A percentile compares a stretch with the other conserved stretches of the same genome.
These are phyloP conservation scores for Sinella curviseta DNA, from an alignment of 1,140 invertebrate species.

Conservation along the genomic window DNA sequence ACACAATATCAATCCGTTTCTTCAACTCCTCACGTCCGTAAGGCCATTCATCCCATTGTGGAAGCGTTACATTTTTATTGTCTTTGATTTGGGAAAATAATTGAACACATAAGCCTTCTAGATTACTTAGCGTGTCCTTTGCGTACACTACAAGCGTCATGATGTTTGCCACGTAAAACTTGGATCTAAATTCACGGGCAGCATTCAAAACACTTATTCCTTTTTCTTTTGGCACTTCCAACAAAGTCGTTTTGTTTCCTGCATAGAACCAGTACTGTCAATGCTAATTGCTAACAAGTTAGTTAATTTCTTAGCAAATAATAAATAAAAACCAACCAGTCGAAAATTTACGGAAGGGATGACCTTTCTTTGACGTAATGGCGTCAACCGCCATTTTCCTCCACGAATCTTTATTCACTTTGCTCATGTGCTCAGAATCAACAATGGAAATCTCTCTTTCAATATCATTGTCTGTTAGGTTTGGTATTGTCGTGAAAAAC, in stretches of 20 bases:
- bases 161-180: constrained; percentile 91
- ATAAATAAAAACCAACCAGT: constrained; percentile 66
- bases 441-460: constrained; percentile 92
- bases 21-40: constrained; percentile 70
- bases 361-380: constrained; percentile 69
- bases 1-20: constrained; percentile 72
- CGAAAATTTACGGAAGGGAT: constrained; percentile 88
- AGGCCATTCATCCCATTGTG: constrained; percentile 77
- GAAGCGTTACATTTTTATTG: constrained; percentile 72
- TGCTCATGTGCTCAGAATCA: constrained; percentile 93
- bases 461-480: constrained; percentile 86
- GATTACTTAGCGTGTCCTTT: constrained; percentile 71
- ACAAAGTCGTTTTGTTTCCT: constrained; percentile 79
- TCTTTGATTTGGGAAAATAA: constrained; percentile 72
- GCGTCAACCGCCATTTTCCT: constrained; percentile 82
- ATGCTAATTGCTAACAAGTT: constrained; percentile 31
- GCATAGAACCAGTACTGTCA: too few species aligned
- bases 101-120: constrained; percentile 74
- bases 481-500: constrained; percentile 80
- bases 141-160: constrained; percentile 86
- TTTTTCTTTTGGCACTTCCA: constrained; percentile 73
- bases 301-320: too few species aligned
- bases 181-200: constrained; percentile 83
- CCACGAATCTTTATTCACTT: constrained; percentile 83
- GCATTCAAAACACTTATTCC: constrained; percentile 80